These are phyloP conservation scores for Microplitis mediator DNA, from an alignment of 1,140 invertebrate species.

Conservation along the genomic window DNA sequence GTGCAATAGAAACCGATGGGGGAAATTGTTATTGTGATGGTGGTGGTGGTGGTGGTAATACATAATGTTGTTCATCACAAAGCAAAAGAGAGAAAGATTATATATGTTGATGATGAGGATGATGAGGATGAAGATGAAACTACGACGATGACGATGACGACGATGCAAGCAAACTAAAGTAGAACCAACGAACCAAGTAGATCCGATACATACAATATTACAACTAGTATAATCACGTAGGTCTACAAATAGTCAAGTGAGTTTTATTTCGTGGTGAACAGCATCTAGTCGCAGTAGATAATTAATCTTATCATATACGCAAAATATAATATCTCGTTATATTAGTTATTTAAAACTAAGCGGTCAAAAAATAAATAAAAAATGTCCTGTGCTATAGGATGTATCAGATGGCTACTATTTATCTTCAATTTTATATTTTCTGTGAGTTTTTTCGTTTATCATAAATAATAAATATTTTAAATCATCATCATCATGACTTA, in stretches of 20 bases:
- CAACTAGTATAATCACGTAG: background rate
- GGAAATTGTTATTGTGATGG: background rate
- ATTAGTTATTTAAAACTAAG: too few relatives aligned
- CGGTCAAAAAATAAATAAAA: background rate
- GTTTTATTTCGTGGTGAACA: background rate
- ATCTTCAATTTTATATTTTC: constrained; percentile 64
- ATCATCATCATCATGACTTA: too few relatives aligned
- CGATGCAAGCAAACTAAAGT: background rate
- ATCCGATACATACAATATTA: background rate
- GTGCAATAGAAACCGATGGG: background rate
- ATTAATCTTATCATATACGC: too few relatives aligned
- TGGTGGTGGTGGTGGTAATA: too few relatives aligned
- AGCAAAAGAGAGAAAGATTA: too few relatives aligned
- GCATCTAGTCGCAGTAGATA: background rate
- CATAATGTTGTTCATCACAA: too few relatives aligned
- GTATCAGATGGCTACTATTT: constrained; percentile 62
- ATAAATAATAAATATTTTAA: background rate
- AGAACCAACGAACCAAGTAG: background rate
- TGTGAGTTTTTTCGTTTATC: constrained; percentile 51
- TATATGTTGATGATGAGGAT: too few relatives aligned
- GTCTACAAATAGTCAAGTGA: background rate
- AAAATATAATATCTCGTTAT: too few relatives aligned
- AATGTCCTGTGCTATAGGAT: constrained; percentile 42
- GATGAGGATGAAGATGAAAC: too few relatives aligned
- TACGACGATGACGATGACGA: too few relatives aligned